A percentile compares a stretch with the other conserved stretches of the same genome.
Evolutionary conservation across 2,888 invertebrate species (phyloP).

Genomic region (Galerucella calmariensis): DNA sequence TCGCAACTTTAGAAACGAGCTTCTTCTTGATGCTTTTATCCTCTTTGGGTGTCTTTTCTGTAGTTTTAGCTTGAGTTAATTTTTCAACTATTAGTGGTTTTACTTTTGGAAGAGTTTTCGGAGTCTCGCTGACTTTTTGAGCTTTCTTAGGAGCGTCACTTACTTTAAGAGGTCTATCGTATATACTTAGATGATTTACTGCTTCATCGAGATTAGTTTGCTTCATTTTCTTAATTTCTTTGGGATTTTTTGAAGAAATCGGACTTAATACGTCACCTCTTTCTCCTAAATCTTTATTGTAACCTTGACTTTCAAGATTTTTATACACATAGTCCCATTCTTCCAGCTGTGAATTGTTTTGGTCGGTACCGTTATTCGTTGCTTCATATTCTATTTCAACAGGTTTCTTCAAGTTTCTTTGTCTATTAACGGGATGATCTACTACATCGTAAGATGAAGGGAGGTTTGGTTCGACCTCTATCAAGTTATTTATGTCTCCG

Average conservation of each 20-base stretch:
- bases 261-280: constrained; percentile 73
- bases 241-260: constrained; percentile 58
- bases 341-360: constrained; percentile 66
- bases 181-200: constrained; percentile 68
- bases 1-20: constrained; percentile 23
- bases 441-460: constrained; percentile 54
- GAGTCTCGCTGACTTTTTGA: constrained; percentile 31
- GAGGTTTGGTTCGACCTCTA: constrained; percentile 71
- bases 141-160: constrained; percentile 65
- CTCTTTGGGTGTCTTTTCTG: constrained; percentile 46
- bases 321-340: constrained; percentile 86
- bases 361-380: constrained; percentile 25
- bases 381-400: constrained; percentile 30
- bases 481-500: constrained; percentile 76
- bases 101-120: constrained; percentile 62
- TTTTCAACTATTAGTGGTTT: constrained; percentile 62
- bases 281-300: constrained; percentile 73
- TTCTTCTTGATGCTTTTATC: constrained; percentile 42
- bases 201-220: constrained; percentile 70
- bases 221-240: constrained; percentile 67
- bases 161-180: constrained; percentile 67
- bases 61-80: constrained; percentile 53
- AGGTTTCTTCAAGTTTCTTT: constrained; percentile 35
- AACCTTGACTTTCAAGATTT: constrained; percentile 79
- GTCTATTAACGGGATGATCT: constrained; percentile 46